A percentile compares a stretch with the other conserved stretches of the same genome.
phyloP scores from a whole-genome alignment of 2,797 vertebrate species.

The Phrynocephalus forsythii region DNA sequence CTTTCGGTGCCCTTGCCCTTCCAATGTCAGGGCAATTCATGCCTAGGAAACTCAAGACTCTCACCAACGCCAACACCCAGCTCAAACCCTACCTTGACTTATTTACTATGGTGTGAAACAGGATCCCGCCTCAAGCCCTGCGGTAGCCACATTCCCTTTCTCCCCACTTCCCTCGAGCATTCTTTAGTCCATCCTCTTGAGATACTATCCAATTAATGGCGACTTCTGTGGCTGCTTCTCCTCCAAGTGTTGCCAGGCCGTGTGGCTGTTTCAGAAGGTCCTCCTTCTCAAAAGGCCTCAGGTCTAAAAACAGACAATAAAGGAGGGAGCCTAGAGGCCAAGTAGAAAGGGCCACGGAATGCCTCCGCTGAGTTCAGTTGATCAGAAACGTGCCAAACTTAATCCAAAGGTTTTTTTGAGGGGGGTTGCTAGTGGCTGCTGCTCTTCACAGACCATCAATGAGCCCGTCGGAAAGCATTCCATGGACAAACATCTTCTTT shows the following conservation, averaged over 20 bases:
- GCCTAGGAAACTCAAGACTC: not conserved
- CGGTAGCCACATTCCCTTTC: no score
- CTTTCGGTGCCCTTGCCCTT: not conserved
- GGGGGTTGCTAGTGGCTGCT: not conserved
- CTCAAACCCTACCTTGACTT: not conserved
- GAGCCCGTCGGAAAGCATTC: not conserved
- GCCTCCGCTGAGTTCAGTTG: not conserved
- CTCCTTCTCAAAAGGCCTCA: not conserved
- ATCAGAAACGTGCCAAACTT: not conserved
- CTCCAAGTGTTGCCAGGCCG: not conserved
- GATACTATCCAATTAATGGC: not conserved
- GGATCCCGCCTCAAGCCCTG: not conserved
- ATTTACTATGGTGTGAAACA: not conserved
- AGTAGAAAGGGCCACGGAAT: not conserved
- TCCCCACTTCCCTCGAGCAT: not conserved
- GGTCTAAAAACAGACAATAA: not conserved
- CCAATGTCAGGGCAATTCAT: not conserved
- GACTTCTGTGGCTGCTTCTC: not conserved
- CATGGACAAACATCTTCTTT: not conserved
- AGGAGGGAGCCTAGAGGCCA: no score
- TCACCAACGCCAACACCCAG: not conserved
- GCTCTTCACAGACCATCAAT: no score
- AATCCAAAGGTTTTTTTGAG: not conserved
- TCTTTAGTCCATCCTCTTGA: not conserved
- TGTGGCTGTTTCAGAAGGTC: not conserved